phyloP scores from a whole-genome alignment of 2,888 invertebrate genomes.

The Caenorhabditis sp. region DNA sequence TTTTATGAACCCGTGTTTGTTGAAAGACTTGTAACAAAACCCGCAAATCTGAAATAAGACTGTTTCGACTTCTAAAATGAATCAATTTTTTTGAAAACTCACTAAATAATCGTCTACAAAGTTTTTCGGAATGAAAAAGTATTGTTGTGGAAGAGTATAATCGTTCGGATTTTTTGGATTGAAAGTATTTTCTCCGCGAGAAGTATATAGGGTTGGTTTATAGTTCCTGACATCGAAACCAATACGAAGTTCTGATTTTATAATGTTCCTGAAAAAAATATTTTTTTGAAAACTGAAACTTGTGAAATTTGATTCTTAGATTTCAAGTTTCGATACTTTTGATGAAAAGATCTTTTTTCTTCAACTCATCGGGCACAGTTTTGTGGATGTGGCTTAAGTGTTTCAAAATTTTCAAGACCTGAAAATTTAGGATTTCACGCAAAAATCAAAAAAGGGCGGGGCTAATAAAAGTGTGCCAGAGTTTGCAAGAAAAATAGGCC shows the following conservation, averaged over 20 bases:
- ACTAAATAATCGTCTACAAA: background rate
- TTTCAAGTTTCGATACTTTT: too few species aligned
- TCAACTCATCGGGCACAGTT: too few species aligned
- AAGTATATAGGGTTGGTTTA: conserved; percentile 11
- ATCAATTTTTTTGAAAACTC: background rate
- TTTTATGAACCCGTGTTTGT: background rate
- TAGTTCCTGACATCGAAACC: conserved; percentile 14
- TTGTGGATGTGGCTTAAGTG: too few species aligned
- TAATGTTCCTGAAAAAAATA: background rate
- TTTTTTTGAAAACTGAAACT: too few species aligned
- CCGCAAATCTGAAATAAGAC: conserved; percentile 30
- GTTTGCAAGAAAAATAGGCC: too few species aligned
- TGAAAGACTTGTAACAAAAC: conserved; percentile 23
- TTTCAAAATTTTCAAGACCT: too few species aligned
- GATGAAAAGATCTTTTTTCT: too few species aligned
- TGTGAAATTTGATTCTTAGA: too few species aligned
- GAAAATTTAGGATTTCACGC: too few species aligned
- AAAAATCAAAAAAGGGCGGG: too few species aligned
- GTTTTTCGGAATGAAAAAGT: conserved; percentile 13
- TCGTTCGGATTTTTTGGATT: conserved; percentile 25
- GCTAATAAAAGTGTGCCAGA: too few species aligned
- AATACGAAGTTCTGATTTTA: conserved; percentile 15
- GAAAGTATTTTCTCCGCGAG: conserved; percentile 18
- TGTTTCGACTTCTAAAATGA: too few species aligned
- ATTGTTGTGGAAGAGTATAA: conserved; percentile 23